Evolutionary conservation across 1,140 invertebrate species (phyloP), one percentile per base, ranked within the genome.

Genomic region (Oedothorax gibbosus): DNA sequence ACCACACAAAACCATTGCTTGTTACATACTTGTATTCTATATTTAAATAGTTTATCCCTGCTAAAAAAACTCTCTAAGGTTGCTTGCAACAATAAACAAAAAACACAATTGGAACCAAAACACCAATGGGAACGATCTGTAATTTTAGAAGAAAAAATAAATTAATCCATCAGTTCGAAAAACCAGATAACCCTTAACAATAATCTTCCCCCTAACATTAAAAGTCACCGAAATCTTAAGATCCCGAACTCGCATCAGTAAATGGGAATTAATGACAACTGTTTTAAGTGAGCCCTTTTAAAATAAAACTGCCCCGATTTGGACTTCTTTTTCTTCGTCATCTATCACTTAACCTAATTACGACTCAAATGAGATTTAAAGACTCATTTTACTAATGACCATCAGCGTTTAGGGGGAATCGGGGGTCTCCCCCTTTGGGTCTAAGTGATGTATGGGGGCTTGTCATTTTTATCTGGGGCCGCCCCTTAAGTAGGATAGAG

Each of bases 401-500:
- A 50, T 20, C 49, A 64, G 53, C 80, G 21, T 76, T 20, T 35
- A 64, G 53, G 81, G 57, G n/a, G 5, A 49, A 14, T n/a, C 12
- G 20, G 57, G 49, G 20, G 15, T 18, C 60, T 50, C 18, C 15
- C 57, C 60, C 75, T 21, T 77, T 51, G 49, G 49, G 51, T 35
- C 62, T 7, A 9, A n/a, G 62, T 84, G 82, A 84, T 84, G 72
- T 84, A 84, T 84, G 72, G 35, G 53, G 53, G 82, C 72, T 9
- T 57, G 82, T 84, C 82, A 84, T 84, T 84, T 83, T 84, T 84
- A 84, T 84, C 82, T 77, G 82, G 82, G 82, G 60, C 21, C 54
- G 71, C 71, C 62, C 73, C 21, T 84, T 68, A 84, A 84, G 72
- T 68, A 84, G 82, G 72, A 84, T 84, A 84, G 76, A 84, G 82